phyloP scores from a whole-genome alignment of 1,140 invertebrate genomes.

The Chionoecetes opilio region DNA sequence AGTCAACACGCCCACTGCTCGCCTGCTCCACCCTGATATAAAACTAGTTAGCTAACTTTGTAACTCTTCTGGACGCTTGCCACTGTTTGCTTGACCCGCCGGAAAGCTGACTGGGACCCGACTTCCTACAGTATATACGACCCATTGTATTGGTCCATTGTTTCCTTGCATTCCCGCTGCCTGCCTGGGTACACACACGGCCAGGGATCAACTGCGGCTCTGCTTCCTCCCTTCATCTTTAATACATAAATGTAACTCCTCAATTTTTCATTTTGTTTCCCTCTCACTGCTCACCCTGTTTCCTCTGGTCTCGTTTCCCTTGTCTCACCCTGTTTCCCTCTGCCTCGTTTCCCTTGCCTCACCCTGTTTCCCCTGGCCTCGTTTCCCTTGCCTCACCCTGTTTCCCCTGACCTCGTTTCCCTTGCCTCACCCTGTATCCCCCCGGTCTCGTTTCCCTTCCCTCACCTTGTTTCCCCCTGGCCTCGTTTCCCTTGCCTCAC shows the following conservation, averaged over 20 bases:
- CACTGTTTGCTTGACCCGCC: background rate
- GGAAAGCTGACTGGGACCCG: background rate
- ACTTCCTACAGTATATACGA: background rate
- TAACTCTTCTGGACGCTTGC: background rate
- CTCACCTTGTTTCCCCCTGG: no score
- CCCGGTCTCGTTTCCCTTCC: no score
- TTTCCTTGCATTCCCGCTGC: background rate
- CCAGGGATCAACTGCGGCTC: background rate
- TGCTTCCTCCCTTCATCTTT: conserved; percentile 7
- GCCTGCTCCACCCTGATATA: background rate
- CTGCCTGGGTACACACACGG: no score
- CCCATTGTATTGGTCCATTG: background rate
- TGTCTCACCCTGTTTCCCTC: no score
- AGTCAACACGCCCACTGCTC: background rate
- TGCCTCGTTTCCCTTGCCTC: background rate
- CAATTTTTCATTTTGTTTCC: conserved; percentile 15
- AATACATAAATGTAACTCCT: conserved; percentile 6
- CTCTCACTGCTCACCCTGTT: background rate
- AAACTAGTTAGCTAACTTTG: conserved; percentile 30
- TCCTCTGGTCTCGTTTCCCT: no score
- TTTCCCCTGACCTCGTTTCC: no score
- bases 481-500: no score
- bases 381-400: no score
- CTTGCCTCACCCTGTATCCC: no score
- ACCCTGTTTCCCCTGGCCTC: no score